Percentiles rank a stretch among this genome's conserved stretches.
phyloP scores from a whole-genome alignment of 2,888 invertebrate species.

The Amblyjoppa fuscipennis region DNA sequence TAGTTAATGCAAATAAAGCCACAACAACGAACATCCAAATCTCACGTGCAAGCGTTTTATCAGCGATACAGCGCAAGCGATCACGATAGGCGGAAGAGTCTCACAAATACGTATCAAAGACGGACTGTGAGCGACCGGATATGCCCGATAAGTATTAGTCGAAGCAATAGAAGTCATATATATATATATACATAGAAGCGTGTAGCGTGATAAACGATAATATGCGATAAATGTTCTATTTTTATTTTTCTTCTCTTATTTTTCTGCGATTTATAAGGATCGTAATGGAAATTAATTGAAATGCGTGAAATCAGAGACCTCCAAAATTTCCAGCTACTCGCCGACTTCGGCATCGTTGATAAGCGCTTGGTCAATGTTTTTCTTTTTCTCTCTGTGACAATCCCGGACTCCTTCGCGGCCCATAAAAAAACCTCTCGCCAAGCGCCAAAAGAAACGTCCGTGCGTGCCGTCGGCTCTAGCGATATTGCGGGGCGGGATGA shows the following conservation, averaged over 20 bases:
- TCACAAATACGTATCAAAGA: neutral
- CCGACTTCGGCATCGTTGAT: slow-evolving; percentile 80
- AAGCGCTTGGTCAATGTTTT: slow-evolving; percentile 52
- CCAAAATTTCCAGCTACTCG: slow-evolving; percentile 81
- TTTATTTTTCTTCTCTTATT: slow-evolving; percentile 7
- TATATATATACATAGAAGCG: neutral
- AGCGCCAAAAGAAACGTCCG: slow-evolving; percentile 59
- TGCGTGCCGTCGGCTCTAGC: slow-evolving; percentile 40
- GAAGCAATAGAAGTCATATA: neutral
- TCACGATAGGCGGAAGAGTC: slow-evolving; percentile 4
- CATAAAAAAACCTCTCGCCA: slow-evolving; percentile 49
- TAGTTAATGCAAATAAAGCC: neutral
- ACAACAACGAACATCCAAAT: neutral
- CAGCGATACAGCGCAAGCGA: neutral
- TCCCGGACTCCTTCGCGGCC: slow-evolving; percentile 33
- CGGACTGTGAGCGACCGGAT: neutral
- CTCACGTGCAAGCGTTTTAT: slow-evolving; percentile 7
- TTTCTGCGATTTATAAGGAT: slow-evolving; percentile 25
- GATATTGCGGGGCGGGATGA: slow-evolving; percentile 17
- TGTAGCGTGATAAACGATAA: slow-evolving; percentile 46
- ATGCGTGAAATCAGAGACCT: slow-evolving; percentile 76
- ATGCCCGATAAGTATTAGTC: neutral
- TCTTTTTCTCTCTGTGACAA: slow-evolving; percentile 39
- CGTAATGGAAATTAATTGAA: slow-evolving; percentile 40
- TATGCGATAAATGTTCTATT: slow-evolving; percentile 23